Evolutionary conservation across 2,113 vertebrate genomes (phyloP), one percentile per base, ranked within the genome.

Genomic region (Sorex fumeus): DNA sequence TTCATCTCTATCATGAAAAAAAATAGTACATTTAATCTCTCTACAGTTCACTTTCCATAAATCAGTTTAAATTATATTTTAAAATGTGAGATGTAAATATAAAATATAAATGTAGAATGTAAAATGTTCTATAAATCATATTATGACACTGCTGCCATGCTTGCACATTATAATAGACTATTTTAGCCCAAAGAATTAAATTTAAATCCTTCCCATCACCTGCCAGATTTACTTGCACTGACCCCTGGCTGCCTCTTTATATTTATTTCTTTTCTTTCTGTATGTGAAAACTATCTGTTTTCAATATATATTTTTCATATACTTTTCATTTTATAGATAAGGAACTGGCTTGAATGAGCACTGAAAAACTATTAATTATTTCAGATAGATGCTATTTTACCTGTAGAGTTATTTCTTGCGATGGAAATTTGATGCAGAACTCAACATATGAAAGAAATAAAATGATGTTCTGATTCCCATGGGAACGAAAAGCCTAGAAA

Each of bases 31-130:
- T 93, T 90, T 78, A 10, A 11, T 86, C 47, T 80, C 64, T 36
- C 34, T 85, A 5, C 2, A 75, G 1, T 78, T 19, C 12, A n/a
- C 84, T 87, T 30, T 79, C 9, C 40, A 78, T 25, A 83, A 71
- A 50, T 3, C 16, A 93, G 25, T 27, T 78, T 78, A 64, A 90
- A 80, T 84, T 62, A 66, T 88, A 3, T 81, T 89, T 91, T 47
- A 88, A 84, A 87, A 50, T 16, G 32, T 66, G 77, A 25, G 45
- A n/a, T 76, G 8, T 64, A 89, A 91, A 77, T 69, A 47, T 53
- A 83, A 47, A 64, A 45, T 27, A 16, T 78, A 80, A 80, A 64
- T 62, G 19, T 71, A 67, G 43, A 66, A 77, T 67, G 60, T 93
- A 71, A 87, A 71, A n/a, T 30, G 79, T 23, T 91, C 9, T 87